Evolutionary conservation across 2,797 vertebrate species (phyloP).

Genomic region (Sebastes variabilis): DNA sequence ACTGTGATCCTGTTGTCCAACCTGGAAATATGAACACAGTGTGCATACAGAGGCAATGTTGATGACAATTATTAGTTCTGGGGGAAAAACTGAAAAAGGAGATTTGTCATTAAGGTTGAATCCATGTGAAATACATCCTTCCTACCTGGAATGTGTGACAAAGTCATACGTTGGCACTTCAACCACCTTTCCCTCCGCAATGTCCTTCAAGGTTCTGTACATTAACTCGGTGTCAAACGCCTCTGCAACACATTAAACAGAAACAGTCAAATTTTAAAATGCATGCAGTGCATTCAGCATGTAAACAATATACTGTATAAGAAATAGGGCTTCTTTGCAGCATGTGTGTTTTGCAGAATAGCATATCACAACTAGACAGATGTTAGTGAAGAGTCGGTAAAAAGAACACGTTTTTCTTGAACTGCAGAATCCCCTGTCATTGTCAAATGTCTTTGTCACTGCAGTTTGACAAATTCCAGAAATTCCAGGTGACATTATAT

Average conservation of each 20-base stretch:
- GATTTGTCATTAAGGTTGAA: background rate
- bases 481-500: background rate
- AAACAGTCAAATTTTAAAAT: background rate
- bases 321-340: background rate
- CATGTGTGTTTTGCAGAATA: background rate
- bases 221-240: conserved; percentile 97
- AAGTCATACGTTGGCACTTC: conserved; percentile 96
- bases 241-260: conserved; percentile 76
- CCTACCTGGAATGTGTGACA: conserved; percentile 94
- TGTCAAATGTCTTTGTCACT: no score
- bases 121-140: background rate
- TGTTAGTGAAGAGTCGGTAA: background rate
- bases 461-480: background rate
- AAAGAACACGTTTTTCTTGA: background rate
- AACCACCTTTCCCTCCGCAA: conserved; percentile 90
- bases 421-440: background rate
- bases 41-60: background rate
- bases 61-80: background rate
- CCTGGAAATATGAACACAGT: conserved; percentile 72
- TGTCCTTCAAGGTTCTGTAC: conserved; percentile 91
- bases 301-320: background rate
- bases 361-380: background rate
- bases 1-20: conserved; percentile 89
- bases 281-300: background rate
- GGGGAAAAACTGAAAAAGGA: background rate